phyloP scores from a whole-genome alignment of 2,113 vertebrate species.

The Copsychus sechellarum region DNA sequence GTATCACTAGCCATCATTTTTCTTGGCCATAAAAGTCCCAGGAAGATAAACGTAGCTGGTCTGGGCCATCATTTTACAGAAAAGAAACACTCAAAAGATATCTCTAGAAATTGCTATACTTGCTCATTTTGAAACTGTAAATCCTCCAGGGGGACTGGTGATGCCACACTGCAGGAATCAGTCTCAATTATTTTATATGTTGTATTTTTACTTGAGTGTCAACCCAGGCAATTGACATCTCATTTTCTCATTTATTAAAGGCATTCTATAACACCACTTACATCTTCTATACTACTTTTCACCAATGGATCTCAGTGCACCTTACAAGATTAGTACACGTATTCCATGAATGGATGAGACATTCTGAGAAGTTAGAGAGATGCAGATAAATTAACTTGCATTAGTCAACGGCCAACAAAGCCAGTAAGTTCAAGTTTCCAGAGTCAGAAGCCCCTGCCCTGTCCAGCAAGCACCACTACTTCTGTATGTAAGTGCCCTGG shows the following conservation, averaged over 20 bases:
- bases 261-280: not conserved
- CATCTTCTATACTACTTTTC: not conserved
- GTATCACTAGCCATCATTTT: constrained; percentile 11
- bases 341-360: not conserved
- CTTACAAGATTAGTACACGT: not conserved
- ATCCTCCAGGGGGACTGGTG: not conserved
- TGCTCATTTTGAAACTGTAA: not conserved
- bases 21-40: not conserved
- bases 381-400: not conserved
- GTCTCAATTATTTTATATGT: not conserved
- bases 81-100: not conserved
- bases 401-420: not conserved
- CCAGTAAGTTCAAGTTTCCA: not conserved
- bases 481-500: not conserved
- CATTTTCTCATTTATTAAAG: not conserved
- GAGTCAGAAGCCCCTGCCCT: not conserved
- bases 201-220: not conserved
- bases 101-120: not conserved
- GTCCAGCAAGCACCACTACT: not conserved
- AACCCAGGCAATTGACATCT: not conserved
- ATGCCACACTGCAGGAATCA: not conserved
- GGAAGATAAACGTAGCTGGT: not conserved
- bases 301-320: not conserved
- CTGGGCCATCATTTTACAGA: not conserved
- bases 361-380: not conserved